Evolutionary conservation across 1,140 invertebrate species (phyloP), one percentile per base, ranked within the genome.

Genomic region (Drosophila insularis): DNA sequence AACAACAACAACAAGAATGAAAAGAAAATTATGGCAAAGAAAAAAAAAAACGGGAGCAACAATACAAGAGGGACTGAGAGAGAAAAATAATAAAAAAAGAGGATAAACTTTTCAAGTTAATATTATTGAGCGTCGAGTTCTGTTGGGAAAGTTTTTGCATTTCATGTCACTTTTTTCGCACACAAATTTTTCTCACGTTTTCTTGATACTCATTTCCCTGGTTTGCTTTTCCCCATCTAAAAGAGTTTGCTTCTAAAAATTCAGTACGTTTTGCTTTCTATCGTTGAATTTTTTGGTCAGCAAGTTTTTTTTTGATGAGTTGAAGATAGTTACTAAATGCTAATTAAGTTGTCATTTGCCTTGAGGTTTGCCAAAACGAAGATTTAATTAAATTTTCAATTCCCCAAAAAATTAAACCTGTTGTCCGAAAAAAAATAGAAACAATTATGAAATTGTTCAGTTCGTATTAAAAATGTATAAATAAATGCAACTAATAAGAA

Each of bases 21-120:
- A 50, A 50, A 11, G 43, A 21, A 50, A 50, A 50, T 50, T 8
- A 50, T 50, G 43, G 43, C 1, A 50, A 50, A 19, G 8, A 21
- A 21, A 43, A 21, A 50, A 21, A 10, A 21, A 8, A 35, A 1
- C 21, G 2, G 10, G 2, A 35, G 0, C 32, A 11, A 35, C 32
- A 35, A 35, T 10, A 35, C 32, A 35, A 27, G 27, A 27, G 5
- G 27, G 27, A 27, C 27, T 5, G 27, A 27, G 27, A 17, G 17
- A 0, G 7, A 13, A 21, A 21, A 11, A 50, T 3, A 11, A 17
- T 17, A 2, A 8, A 50, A 50, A 19, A 50, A 50, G 21, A 50
- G 19, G 35, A 46, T 43, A 72, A 72, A 68, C 65, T 68, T 64
- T 73, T 77, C 61, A 71, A 72, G 56, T 71, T 66, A 50, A 59